These are phyloP conservation scores for Columba guinea DNA, from an alignment of 2,797 vertebrate species.

Conservation along the genomic window DNA sequence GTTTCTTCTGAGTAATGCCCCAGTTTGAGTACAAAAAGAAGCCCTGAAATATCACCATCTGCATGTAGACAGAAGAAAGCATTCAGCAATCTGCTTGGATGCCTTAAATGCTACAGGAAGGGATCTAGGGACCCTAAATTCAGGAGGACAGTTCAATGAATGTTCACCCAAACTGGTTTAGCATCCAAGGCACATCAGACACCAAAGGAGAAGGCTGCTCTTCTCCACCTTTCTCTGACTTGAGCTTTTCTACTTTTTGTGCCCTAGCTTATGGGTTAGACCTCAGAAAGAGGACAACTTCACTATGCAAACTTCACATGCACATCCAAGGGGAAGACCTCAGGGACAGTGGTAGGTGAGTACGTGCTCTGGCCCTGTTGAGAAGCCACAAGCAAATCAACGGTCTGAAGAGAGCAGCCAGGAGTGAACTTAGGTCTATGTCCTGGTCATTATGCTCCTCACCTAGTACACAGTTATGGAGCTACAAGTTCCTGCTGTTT, in stretches of 20 bases:
- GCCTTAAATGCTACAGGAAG: not conserved
- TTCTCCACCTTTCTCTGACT: not conserved
- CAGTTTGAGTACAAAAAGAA: not conserved
- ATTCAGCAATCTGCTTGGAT: not conserved
- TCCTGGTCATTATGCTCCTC: not conserved
- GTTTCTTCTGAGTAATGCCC: not conserved
- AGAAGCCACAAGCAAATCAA: not conserved
- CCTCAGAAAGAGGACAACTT: not conserved
- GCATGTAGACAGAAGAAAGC: not conserved
- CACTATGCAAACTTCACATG: rapidly evolving
- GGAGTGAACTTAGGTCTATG: not conserved
- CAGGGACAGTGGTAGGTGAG: rapidly evolving
- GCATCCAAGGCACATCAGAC: not conserved
- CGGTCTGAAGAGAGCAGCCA: not conserved
- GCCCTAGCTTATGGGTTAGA: not conserved
- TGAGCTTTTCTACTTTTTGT: rapidly evolving
- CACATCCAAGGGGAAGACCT: not conserved
- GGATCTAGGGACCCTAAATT: not conserved
- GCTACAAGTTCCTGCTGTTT: not conserved
- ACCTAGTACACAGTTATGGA: not conserved
- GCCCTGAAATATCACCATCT: not conserved
- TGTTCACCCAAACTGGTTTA: not conserved
- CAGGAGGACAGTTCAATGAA: not conserved
- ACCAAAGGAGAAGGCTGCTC: not conserved
- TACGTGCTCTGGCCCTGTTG: rapidly evolving